Base-by-base conservation (phyloP, 1,140 invertebrate genomes). In the Drosophila pallidifrons region DNA sequence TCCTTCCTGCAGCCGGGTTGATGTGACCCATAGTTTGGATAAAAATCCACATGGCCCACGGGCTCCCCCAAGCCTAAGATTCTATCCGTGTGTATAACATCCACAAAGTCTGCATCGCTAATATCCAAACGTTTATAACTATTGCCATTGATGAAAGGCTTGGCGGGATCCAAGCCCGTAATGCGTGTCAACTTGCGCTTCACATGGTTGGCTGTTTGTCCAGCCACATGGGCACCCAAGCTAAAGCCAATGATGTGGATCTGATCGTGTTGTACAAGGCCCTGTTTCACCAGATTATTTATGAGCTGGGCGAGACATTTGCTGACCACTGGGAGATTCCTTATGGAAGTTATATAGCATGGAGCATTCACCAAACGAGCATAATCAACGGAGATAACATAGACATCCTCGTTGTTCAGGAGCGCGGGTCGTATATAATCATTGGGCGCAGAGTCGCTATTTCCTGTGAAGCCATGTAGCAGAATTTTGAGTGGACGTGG, bases 241-340 rank as follows among this genome's bases (percentile, higher is more conserved):
- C 97, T 98, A 92, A 98, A 98, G 51, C 98, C 98, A 75, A 99
- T 96, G 2, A 98, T 92, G 87, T 99, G 98, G 67, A 97, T 94
- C 52, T 92, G 93, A n/a, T 93, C 80, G 16, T 96, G 86, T 0
- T 93, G 59, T 1, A 96, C 93, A 1, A 94, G 93, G 41, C 93
- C 92, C 0, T 93, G 92, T 1, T 92, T 92, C 25, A 95, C 93
- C 49, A 96, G 82, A 77, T 94, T 94, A 61, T 95, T 94, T 6
- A 96, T 93, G 59, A 96, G 93, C 72, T 94, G 94, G 0, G 95
- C 95, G 0, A 93, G 91, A 71, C 95, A 95, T 60, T 92, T 93
- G 16, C 94, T 95, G 0, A 94, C 94, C 4, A 94, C 66, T 2
- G 94, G 93, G 0, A 94, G 93, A 80, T 95, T 95, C 7, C 78